Evolutionary conservation across 1,140 invertebrate species (phyloP).

Genomic region (Protaetia brevitarsis): DNA sequence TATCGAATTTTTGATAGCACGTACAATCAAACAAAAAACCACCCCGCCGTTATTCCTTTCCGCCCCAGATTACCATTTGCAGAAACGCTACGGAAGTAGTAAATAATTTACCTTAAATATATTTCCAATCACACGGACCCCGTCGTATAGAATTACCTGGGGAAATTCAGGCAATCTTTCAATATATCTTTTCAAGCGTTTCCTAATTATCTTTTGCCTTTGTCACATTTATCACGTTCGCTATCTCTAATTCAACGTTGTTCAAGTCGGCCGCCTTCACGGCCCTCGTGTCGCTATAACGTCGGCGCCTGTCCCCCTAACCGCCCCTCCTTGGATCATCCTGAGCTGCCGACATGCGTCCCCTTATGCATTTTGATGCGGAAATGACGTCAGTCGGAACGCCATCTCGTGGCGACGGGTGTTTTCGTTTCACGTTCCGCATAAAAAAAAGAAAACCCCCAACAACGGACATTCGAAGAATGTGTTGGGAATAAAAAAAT

Average conservation of each 20-base stretch:
- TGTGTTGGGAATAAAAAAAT: no score
- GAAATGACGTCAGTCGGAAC: not conserved
- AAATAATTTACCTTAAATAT: conserved; percentile 9
- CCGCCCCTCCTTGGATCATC: not conserved
- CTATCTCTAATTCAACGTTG: conserved; percentile 26
- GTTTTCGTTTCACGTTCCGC: no score
- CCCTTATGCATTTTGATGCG: conserved; percentile 15
- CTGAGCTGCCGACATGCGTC: not conserved
- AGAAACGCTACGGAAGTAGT: no score
- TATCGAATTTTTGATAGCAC: no score
- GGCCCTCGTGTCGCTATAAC: no score
- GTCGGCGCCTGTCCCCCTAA: not conserved
- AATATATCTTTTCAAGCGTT: conserved; percentile 27
- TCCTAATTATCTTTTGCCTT: conserved; percentile 27
- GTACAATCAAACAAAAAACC: no score
- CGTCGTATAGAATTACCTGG: not conserved
- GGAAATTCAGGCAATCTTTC: conserved; percentile 22
- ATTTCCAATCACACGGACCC: not conserved
- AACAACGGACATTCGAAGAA: no score
- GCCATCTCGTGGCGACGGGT: not conserved
- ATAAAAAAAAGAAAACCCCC: no score
- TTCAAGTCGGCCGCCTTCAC: conserved; percentile 7
- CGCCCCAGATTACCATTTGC: no score
- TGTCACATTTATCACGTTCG: conserved; percentile 27
- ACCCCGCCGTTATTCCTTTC: no score